Conservation (phyloP, 2,797 vertebrate genomes). For the Pipistrellus pygmaeus region DNA sequence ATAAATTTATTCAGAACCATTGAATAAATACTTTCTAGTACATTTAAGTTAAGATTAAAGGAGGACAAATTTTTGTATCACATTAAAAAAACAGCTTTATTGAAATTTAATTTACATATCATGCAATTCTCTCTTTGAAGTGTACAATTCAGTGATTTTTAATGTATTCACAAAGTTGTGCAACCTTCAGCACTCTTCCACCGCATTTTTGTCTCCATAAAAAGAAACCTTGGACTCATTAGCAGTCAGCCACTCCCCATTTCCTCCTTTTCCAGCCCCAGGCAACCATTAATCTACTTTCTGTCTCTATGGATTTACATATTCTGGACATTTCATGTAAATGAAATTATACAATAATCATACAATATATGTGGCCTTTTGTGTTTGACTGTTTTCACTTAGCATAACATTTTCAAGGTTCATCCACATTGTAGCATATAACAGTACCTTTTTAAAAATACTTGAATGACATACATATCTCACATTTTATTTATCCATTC, state of each 20-base stretch:
- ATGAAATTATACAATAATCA: not conserved
- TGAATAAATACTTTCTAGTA: constrained; percentile 66
- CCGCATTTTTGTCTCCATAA: constrained; percentile 22
- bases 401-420: constrained; percentile 48
- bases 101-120: constrained; percentile 47
- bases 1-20: constrained; percentile 43
- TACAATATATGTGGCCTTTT: not conserved
- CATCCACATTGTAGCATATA: not conserved
- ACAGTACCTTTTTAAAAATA: not conserved
- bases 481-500: constrained; percentile 18
- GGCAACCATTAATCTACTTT: constrained; percentile 20
- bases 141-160: constrained; percentile 43
- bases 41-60: constrained; percentile 63
- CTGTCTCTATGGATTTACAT: not conserved
- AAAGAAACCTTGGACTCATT: not conserved
- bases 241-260: not conserved
- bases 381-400: not conserved
- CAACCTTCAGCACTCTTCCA: not conserved
- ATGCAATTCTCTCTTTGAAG: not conserved
- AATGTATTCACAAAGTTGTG: constrained; percentile 16
- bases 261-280: not conserved
- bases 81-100: constrained; percentile 60
- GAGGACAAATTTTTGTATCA: constrained; percentile 55
- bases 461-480: not conserved
- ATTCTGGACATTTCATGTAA: constrained; percentile 53